Evolutionary conservation across 2,797 vertebrate genomes (phyloP).

Genomic region (Capromys pilorides): DNA sequence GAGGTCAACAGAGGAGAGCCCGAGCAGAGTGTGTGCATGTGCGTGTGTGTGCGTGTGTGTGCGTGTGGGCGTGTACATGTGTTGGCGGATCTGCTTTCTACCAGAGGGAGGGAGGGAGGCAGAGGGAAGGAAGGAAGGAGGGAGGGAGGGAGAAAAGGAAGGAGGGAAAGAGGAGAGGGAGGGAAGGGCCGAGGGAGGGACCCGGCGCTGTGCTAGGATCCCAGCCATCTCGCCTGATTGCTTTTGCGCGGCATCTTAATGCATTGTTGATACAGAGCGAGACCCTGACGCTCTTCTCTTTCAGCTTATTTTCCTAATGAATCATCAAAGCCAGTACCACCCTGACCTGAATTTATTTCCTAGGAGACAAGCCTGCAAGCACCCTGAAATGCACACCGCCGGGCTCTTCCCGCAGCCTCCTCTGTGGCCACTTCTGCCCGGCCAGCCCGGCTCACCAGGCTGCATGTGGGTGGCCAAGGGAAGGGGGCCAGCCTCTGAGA

Average conservation of each 20-base stretch:
- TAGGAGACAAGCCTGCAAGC: not conserved
- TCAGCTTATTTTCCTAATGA: not conserved
- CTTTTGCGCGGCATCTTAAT: not conserved
- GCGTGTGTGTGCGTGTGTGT: not conserved
- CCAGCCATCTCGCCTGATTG: not conserved
- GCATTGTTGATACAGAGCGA: not conserved
- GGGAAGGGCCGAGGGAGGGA: accelerated
- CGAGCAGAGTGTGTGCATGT: not conserved
- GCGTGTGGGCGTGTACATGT: not conserved
- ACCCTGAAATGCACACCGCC: accelerated
- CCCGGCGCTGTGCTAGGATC: accelerated
- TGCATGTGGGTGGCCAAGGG: accelerated
- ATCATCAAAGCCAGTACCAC: not conserved
- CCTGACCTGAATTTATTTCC: not conserved
- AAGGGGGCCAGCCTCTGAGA: accelerated
- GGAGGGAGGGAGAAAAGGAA: accelerated
- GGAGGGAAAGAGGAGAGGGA: no score
- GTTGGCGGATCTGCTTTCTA: not conserved
- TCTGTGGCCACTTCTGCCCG: accelerated
- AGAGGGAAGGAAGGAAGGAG: not conserved
- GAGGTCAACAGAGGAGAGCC: no score
- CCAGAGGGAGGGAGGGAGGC: not conserved
- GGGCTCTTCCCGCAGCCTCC: not conserved
- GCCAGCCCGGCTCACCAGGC: not conserved
- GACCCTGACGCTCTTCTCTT: not conserved